Base-by-base conservation (phyloP, 2,797 vertebrate species). In the Microctenopoma lineatum region DNA sequence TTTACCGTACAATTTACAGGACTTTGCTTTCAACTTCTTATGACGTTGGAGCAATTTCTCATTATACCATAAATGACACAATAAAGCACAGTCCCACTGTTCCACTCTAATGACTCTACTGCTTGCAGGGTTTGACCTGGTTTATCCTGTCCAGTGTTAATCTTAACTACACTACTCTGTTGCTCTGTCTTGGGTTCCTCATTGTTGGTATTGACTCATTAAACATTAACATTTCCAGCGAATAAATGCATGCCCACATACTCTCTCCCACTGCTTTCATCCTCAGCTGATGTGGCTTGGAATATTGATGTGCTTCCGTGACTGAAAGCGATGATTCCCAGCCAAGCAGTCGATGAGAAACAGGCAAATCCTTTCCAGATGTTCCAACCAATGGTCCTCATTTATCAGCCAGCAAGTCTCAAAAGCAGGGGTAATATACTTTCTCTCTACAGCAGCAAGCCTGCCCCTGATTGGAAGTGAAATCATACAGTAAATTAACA, bases 361-460 rank as follows among this genome's bases (percentile, higher is more conserved):
- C 81, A 77, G 52, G 59, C 59, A 87, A 90, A 92, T 89, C 70
- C 50, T 59, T 90, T 89, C 91, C 91, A 92, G 90, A 92, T 92
- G 91, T 90, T 86, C 42, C 61, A 15, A 55, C 84, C 67, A 61
- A 52, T 44, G 73, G 74, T 56, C 44, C 73, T 69, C 64, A 73
- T 81, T 88, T 82, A 84, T 79, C 14, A 41, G 53, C 66, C 0
- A 7, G 54, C 54, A 38, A 68, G 57, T 66, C 75, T 12, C 58
- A 73, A 79, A 77, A 82, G 56, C 63, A 34, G 29, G 65, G 27
- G 34, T 54, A 59, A 73, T 85, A 83, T 85, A 56, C 78, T 80
- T 59, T 81, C 51, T 72, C 66, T 72, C 57, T 50, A 54, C 71
- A 67, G 78, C 83, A 75, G 71, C 52, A 53, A 32, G 41, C 44